Evolutionary conservation across 2,797 vertebrate species (phyloP), one percentile per base, ranked within the genome.

Genomic region (Perodicticus potto): DNA sequence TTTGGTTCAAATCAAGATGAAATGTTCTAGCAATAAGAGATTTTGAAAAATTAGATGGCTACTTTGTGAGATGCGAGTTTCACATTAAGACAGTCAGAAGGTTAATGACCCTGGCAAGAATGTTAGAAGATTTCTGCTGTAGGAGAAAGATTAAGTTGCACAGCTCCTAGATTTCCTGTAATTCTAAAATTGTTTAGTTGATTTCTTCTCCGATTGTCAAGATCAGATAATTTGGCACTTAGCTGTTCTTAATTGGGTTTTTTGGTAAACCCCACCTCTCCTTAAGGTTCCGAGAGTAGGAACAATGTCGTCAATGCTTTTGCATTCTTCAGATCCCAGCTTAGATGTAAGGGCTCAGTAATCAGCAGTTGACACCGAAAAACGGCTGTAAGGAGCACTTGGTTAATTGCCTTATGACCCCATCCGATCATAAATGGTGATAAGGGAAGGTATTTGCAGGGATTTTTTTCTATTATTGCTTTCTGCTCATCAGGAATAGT

Each of bases 401-500:
- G 86, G 91, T 91, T 93, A 29, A 34, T 94, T 86, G 63, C 77
- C 91, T 93, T 93, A 86, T 90, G 80, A 69, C 90, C 73, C 78
- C 84, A 93, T 53, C 76, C 17, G 91, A 25, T 92, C 76, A 89
- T 78, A 57, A 87, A 95, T 69, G 27, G 73, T 72, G 96, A 98
- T 97, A 96, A 96, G 95, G 63, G 63, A 88, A 97, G 78, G 94
- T 70, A 97, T 97, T 96, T 93, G 57, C 94, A 96, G 86, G 59
- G 59, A 61, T 76, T 92, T 73, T 81, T 70, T 84, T 59, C 45
- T 80, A 73, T 78, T 89, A 55, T 81, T 94, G 83, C 93, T 86
- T 96, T 96, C 91, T 96, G 89, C 93, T 95, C 86, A 95, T 82
- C 29, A 81, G 96, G 84, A 95, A 77, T 77, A 91, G 81, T 84